Evolutionary conservation across 2,888 invertebrate species (phyloP), one percentile per base, ranked within the genome.

Genomic region (Panorpa germanica): DNA sequence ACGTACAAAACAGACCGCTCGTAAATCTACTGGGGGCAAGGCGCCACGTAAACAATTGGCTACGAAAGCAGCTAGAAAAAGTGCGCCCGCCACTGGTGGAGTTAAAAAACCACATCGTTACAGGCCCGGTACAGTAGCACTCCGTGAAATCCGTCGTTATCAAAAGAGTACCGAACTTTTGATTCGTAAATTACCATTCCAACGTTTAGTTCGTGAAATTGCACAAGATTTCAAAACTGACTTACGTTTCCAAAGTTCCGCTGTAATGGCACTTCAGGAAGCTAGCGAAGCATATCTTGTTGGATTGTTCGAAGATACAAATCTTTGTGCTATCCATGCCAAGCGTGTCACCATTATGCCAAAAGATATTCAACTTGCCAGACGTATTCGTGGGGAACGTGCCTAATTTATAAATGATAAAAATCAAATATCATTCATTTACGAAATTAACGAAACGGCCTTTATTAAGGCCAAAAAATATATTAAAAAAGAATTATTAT

Each of bases 291-390:
- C 64, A 38, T 61, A 73, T 42, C 45, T 74, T 16, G 72, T 74
- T 9, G 72, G 74, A 7, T 51, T 76, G 2, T 76, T 75, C 44
- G 75, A 76, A 46, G 75, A 76, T 43, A 80, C 77, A 15, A 80
- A 80, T 47, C 52, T 80, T 41, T 77, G 76, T 48, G 77, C 77
- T 20, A 76, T 80, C 39, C 77, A 80, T 43, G 78, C 70, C 38
- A 70, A 70, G 50, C 55, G 70, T 36, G 70, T 70, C 9, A 71
- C 70, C 37, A 67, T 67, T 43, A 66, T 66, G 65, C 64, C 65
- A 9, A 67, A 66, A 43, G 65, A 67, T 45, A 65, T 67, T 43
- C 63, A 66, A 43, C 45, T 67, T 41, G 64, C 65, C n/a, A 25
- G n/a, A n/a, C n/a, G n/a, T n/a, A n/a, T n/a, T n/a, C n/a, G n/a